Base-by-base conservation (phyloP, 1,140 invertebrate species). In the Episyrphus balteatus region DNA sequence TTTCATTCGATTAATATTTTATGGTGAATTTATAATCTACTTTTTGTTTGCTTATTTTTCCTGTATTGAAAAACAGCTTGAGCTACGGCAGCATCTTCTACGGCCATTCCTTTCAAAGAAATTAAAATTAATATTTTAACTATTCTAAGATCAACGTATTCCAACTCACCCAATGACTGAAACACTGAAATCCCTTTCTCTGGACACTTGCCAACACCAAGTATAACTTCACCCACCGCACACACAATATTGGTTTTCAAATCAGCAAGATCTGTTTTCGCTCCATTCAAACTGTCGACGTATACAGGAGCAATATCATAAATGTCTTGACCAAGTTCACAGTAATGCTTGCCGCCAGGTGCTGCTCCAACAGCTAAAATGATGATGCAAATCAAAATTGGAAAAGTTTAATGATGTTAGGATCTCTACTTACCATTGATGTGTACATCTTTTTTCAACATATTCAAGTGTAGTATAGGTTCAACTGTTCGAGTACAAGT, bases 331-430 rank as follows among this genome's bases (percentile, higher is more conserved):
- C 60, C 52, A 11, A 75, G 43, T 50, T 74, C 73, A 13, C 55
- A 53, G 46, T 67, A 64, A 39, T 69, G 66, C 17, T 53, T 49
- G 30, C 54, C 50, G 10, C 70, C 68, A n/a, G n/a, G n/a, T n/a
- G n/a, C n/a, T 26, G 62, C 66, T 10, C 73, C 72, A 34, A 74
- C 60, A 46, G 72, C 73, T 73, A 19, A 40, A 49, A 51, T n/a
- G n/a, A n/a, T n/a, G n/a, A n/a, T n/a, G n/a, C n/a, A n/a, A n/a
- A n/a, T n/a, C n/a, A n/a, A n/a, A n/a, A n/a, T n/a, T n/a, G n/a
- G n/a, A n/a, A n/a, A n/a, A n/a, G n/a, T n/a, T n/a, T n/a, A n/a
- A n/a, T n/a, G n/a, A n/a, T n/a, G n/a, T n/a, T n/a, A n/a, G n/a
- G n/a, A n/a, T n/a, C n/a, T n/a, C n/a, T 26, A 5, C 21, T 26